Conservation (phyloP, 1,140 invertebrate genomes). For the Magallana ariakensis region DNA sequence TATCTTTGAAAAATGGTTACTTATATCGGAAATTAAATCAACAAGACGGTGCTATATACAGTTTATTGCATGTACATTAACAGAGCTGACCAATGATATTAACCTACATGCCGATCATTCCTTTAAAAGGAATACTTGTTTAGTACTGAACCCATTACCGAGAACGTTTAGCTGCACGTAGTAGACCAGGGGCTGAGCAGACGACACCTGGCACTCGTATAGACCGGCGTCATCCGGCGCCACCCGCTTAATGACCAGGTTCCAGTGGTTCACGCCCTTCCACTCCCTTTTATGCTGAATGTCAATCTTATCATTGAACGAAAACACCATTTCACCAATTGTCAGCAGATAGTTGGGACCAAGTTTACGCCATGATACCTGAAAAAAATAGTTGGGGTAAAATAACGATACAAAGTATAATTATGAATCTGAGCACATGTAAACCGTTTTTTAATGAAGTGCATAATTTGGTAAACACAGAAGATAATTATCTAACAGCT, state of each 20-base stretch:
- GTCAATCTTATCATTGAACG: constrained; percentile 46
- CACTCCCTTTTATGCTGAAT: constrained; percentile 46
- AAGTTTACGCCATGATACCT: constrained; percentile 58
- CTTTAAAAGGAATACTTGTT: too few species aligned
- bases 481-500: too few species aligned
- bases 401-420: too few species aligned
- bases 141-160: constrained; percentile 34
- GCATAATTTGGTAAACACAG: too few species aligned
- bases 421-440: too few species aligned
- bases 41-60: too few species aligned
- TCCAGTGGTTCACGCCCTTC: constrained; percentile 45
- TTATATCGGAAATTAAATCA: too few species aligned
- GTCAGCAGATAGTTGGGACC: constrained; percentile 55
- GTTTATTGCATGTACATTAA: too few species aligned
- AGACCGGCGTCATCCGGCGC: constrained; percentile 51
- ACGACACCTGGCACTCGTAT: constrained; percentile 60
- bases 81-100: too few species aligned
- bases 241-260: constrained; percentile 58
- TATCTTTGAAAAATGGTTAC: too few species aligned
- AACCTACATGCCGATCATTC: too few species aligned
- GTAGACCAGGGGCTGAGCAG: constrained; percentile 52
- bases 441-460: too few species aligned
- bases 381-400: not conserved
- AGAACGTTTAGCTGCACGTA: constrained; percentile 57
- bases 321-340: constrained; percentile 56